Evolutionary conservation across 1,140 invertebrate genomes (phyloP).

Genomic region (Amyelois transitella): DNA sequence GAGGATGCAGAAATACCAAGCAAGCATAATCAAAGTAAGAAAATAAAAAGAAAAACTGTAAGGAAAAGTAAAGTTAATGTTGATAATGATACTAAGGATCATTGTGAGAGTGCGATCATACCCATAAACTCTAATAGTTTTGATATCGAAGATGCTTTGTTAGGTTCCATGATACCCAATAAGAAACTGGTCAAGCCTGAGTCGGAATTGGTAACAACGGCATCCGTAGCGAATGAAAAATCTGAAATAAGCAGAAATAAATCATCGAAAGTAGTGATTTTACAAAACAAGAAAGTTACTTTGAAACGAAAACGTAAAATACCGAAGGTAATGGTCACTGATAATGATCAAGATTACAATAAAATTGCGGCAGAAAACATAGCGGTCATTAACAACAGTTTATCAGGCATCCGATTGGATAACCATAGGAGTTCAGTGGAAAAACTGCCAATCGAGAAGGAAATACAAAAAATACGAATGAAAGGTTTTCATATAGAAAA

Average conservation of each 20-base stretch:
- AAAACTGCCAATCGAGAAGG: neutral
- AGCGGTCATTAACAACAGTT: neutral
- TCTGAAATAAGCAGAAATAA: neutral
- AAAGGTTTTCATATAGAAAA: neutral
- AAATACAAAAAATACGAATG: neutral
- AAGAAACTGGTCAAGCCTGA: neutral
- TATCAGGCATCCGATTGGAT: neutral
- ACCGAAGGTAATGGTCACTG: neutral
- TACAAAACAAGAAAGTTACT: neutral
- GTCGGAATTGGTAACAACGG: neutral
- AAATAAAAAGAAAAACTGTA: slow-evolving; percentile 1
- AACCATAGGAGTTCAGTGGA: neutral
- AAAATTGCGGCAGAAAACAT: neutral
- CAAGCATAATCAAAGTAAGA: slow-evolving; percentile 8
- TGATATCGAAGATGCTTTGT: slow-evolving; percentile 17
- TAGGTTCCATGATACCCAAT: slow-evolving; percentile 12
- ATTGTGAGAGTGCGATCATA: neutral
- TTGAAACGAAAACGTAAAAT: neutral
- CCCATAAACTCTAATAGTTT: neutral
- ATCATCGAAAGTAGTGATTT: neutral
- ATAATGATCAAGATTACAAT: neutral
- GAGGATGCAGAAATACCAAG: slow-evolving; percentile 1
- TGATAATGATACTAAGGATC: neutral
- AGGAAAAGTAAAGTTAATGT: neutral
- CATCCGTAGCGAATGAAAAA: neutral